Evolutionary conservation across 2,888 invertebrate genomes (phyloP).

Genomic region (Seira ritae): DNA sequence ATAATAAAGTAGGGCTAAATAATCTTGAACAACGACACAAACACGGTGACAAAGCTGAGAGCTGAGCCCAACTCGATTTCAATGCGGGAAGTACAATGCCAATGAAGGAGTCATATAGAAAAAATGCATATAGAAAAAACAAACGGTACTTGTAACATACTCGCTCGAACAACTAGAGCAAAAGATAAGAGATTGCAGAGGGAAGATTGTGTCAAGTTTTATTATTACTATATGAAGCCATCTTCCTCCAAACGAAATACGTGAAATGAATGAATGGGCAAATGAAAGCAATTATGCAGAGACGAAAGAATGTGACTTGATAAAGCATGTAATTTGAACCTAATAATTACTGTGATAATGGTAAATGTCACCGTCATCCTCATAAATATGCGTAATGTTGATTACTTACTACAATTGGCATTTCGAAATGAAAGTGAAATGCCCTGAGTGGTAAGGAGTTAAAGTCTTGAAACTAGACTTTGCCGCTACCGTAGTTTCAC

Average conservation of each 20-base stretch:
- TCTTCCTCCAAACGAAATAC: not conserved
- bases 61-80: not conserved
- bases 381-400: not conserved
- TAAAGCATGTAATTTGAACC: conserved; percentile 2
- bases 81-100: conserved; percentile 50
- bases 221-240: conserved; percentile 44
- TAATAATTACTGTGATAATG: not conserved
- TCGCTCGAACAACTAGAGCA: conserved; percentile 39
- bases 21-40: conserved; percentile 48
- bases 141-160: conserved; percentile 5
- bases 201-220: conserved; percentile 49
- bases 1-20: conserved; percentile 45
- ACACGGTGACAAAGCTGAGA: no score
- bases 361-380: not conserved
- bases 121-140: not conserved
- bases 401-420: conserved; percentile 11
- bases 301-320: not conserved
- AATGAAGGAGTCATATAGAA: conserved; percentile 20
- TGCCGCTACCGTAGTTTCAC: not conserved
- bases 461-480: not conserved
- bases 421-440: conserved; percentile 7
- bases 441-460: not conserved
- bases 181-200: conserved; percentile 27
- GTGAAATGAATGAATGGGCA: not conserved
- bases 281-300: no score